Conservation (phyloP, 2,797 vertebrate genomes). For the Argya squamiceps region DNA sequence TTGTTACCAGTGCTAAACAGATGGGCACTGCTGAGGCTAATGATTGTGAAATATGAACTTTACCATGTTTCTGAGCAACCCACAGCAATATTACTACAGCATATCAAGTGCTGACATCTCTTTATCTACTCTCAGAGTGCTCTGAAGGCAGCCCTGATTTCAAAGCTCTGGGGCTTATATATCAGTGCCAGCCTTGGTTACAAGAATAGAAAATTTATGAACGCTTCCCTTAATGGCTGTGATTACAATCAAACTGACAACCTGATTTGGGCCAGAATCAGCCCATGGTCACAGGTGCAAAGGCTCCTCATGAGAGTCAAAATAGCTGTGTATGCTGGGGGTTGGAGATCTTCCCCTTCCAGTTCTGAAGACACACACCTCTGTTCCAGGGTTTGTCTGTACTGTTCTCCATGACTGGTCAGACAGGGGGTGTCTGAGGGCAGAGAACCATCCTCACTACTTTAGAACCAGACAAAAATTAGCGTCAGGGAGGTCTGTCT, state of each 20-base stretch:
- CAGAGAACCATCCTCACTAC: not conserved
- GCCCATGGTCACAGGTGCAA: not conserved
- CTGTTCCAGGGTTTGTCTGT: not conserved
- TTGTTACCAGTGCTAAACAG: slow-evolving; percentile 34
- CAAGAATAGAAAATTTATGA: not conserved
- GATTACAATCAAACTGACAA: not conserved
- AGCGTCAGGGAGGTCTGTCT: not conserved
- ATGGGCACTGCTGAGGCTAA: slow-evolving; percentile 33
- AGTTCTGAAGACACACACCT: not conserved
- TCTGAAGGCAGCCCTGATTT: not conserved
- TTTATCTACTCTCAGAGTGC: not conserved
- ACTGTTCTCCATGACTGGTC: not conserved
- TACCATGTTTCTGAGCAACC: not conserved
- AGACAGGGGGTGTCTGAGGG: not conserved
- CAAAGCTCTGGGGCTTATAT: not conserved
- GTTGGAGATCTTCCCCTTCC: not conserved
- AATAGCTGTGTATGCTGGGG: not conserved
- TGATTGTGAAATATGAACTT: slow-evolving; percentile 20
- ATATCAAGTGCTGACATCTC: not conserved
- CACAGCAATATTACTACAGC: not conserved
- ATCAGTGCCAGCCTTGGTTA: not conserved
- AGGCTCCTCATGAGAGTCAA: not conserved
- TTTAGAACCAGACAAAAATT: not conserved
- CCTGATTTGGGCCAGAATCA: not conserved
- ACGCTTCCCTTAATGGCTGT: not conserved